Conservation (phyloP, 2,888 invertebrate species). For the Brachypterus glaber region DNA sequence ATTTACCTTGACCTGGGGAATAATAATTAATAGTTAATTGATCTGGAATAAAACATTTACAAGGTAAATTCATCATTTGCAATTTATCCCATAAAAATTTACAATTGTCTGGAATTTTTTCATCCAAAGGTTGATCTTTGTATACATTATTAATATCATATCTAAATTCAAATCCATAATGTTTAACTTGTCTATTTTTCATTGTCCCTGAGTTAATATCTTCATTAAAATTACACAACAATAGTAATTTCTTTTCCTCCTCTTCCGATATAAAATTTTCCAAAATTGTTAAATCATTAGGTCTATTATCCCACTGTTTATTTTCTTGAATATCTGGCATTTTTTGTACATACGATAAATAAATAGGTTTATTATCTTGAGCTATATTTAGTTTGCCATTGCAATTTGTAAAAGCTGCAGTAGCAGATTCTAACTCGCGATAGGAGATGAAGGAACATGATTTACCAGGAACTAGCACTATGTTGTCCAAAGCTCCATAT, state of each 20-base stretch:
- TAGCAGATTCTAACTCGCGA: slow-evolving; percentile 43
- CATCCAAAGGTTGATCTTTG: slow-evolving; percentile 52
- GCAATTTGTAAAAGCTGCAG: slow-evolving; percentile 46
- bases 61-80: slow-evolving; percentile 32
- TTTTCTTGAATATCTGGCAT: slow-evolving; percentile 24
- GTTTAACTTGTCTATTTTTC: slow-evolving; percentile 78
- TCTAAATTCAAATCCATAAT: slow-evolving; percentile 86
- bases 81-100: slow-evolving; percentile 54
- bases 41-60: slow-evolving; percentile 51
- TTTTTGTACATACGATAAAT: slow-evolving; percentile 53
- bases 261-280: slow-evolving; percentile 59
- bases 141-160: slow-evolving; percentile 84
- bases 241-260: slow-evolving; percentile 56
- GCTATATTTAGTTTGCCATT: slow-evolving; percentile 53
- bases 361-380: slow-evolving; percentile 52
- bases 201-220: slow-evolving; percentile 39
- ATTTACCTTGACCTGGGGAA: slow-evolving; percentile 59
- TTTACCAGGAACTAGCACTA: slow-evolving; percentile 67
- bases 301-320: slow-evolving; percentile 40
- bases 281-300: slow-evolving; percentile 61
- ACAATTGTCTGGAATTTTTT: slow-evolving; percentile 63
- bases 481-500: slow-evolving; percentile 48
- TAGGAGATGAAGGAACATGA: slow-evolving; percentile 72
- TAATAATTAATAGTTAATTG: slow-evolving; percentile 83
- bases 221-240: slow-evolving; percentile 46